Base-by-base conservation (phyloP, 2,888 invertebrate species). In the Melinaea marsaeus region DNA sequence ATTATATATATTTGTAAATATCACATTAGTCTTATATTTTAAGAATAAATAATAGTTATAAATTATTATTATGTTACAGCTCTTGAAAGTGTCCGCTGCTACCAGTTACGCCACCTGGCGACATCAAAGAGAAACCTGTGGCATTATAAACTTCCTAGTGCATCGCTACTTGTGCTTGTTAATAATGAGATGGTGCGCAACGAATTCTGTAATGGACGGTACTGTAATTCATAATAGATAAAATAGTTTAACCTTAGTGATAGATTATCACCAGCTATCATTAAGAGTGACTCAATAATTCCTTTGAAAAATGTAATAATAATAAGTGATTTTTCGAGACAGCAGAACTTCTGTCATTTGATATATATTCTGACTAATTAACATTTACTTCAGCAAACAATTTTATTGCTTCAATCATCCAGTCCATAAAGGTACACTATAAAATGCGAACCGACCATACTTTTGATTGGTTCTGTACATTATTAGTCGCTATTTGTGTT, bases 401-500 rank as follows among this genome's bases (percentile, higher is more conserved):
- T 81, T 88, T 88, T 88, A 89, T 84, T 81, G 79, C 75, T 73
- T 75, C 79, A 68, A 75, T 79, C 75, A 74, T 72, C 71, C 70
- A 51, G 51, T 51, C 11, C 71, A 78, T 79, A 79, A 82, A 85
- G 85, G 86, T 85, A 78, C 83, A 71, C 71, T 73, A 75, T 86
- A 84, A 86, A 85, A 83, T 82, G 79, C 79, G 75, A 73, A 76
- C 72, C 72, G 75, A 74, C 75, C 68, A 51, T 51, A 74, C 72
- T 75, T 79, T 80, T 83, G 87, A 88, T 88, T 86, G 87, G 88
- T 76, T 78, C 75, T 78, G 72, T 81, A 73, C 80, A 83, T 88
- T 87, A 88, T 87, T 88, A 88, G 86, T 75, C 76, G 79, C 82
- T 88, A 88, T 88, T 89, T 88, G 88, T 86, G 83, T 81, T 87